Base-by-base conservation (phyloP, 2,888 invertebrate genomes). In the Eulithis prunata region DNA sequence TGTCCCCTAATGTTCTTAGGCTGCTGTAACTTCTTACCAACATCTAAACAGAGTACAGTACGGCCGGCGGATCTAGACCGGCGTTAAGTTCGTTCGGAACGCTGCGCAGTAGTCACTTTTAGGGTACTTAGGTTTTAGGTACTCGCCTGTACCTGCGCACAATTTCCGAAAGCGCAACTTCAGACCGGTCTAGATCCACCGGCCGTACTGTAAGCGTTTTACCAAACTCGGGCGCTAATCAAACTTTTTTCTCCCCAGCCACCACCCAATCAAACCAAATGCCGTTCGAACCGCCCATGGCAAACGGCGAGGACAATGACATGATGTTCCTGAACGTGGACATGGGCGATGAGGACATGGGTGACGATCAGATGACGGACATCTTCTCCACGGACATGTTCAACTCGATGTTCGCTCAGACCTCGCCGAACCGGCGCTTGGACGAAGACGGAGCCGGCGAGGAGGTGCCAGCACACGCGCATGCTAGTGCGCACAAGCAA, bases 361-460 rank as follows among this genome's bases (percentile, higher is more conserved):
- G 96, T 76, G 95, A 95, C 84, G 96, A 96, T 79, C 95, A 95
- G 79, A 91, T 91, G 95, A 94, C 95, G 76, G 96, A 96, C 77
- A 80, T 92, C 76, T 81, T 91, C 61, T 86, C 87, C 77, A 95
- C 95, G 69, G 97, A 97, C 85, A 95, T 97, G 84, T 97, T 98
- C 89, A 95, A 94, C 78, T 80, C 81, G 76, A 89, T 90, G 87
- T 90, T 88, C 88, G 82, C 85, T 70, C 84, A 82, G 62, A 81
- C 81, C 73, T 80, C 79, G 60, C 84, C 84, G 60, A 79, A 73
- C 59, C 78, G 75, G 70, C 74, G 58, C 62, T 76, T 75, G 79
- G 86, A 84, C 70, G 88, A 89, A 64, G 71, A 74, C 14, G 73
- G 32, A 32, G 32, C 69, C 14, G 78, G 74, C 13, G 70, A 64